Percentiles rank a stretch among this genome's conserved stretches.
phyloP scores from a whole-genome alignment of 2,888 invertebrate genomes.

The Agriotes lineatus region DNA sequence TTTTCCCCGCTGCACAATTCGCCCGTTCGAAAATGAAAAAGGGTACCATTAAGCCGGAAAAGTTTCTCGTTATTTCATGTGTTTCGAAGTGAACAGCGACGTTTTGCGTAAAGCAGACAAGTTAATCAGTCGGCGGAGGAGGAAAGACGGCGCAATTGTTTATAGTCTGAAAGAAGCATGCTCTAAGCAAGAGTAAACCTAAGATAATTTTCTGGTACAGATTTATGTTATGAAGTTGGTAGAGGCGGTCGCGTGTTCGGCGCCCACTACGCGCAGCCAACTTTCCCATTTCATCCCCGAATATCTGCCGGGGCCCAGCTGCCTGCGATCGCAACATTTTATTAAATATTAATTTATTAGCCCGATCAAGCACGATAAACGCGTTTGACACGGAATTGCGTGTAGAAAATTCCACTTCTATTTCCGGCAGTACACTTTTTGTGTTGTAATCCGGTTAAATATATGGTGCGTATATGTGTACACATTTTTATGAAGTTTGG shows the following conservation, averaged over 20 bases:
- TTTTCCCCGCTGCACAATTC: conserved; percentile 16
- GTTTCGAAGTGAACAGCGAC: conserved; percentile 44
- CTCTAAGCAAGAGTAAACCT: conserved; percentile 52
- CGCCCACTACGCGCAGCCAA: conserved; percentile 47
- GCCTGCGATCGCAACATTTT: conserved; percentile 53
- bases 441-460: conserved; percentile 39
- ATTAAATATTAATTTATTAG: conserved; percentile 60
- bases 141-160: conserved; percentile 54
- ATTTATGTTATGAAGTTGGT: conserved; percentile 57
- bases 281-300: conserved; percentile 52
- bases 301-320: conserved; percentile 50
- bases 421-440: conserved; percentile 43
- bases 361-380: conserved; percentile 56
- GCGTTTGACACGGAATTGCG: conserved; percentile 57
- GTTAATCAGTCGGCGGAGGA: conserved; percentile 55
- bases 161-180: conserved; percentile 54
- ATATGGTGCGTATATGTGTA: conserved; percentile 37
- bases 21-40: conserved; percentile 16
- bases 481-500: conserved; percentile 27
- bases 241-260: conserved; percentile 49
- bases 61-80: conserved; percentile 51
- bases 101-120: conserved; percentile 57
- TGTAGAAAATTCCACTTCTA: conserved; percentile 54
- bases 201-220: conserved; percentile 55
- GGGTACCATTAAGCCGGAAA: conserved; percentile 38